A percentile compares a stretch with the other conserved stretches of the same genome.
phyloP scores from a whole-genome alignment of 2,888 invertebrate genomes.

The Saturnia japonica region DNA sequence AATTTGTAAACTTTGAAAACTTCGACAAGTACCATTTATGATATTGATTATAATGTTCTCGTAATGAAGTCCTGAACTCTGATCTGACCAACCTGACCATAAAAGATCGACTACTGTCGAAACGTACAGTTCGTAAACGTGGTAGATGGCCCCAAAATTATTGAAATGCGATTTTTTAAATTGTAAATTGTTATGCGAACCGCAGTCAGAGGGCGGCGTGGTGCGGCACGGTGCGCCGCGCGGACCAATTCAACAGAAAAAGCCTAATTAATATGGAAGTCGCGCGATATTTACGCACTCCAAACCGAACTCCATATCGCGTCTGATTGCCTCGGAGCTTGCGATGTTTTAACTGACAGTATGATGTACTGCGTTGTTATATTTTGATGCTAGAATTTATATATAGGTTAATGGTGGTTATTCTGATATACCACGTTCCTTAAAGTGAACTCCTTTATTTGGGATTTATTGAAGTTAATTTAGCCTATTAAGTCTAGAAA shows the following conservation, averaged over 20 bases:
- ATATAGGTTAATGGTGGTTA: neutral
- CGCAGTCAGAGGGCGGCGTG: neutral
- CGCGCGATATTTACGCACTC: slow-evolving; percentile 7
- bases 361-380: neutral
- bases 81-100: no score
- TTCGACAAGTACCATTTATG: no score
- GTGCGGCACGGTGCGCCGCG: neutral
- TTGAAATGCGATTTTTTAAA: neutral
- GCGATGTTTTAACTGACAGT: neutral
- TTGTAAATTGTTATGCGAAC: neutral
- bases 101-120: neutral
- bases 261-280: neutral
- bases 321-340: neutral
- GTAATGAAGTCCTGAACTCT: no score
- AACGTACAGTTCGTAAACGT: neutral
- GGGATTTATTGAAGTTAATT: no score
- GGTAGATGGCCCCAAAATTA: neutral
- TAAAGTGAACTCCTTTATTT: no score
- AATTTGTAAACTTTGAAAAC: no score
- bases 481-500: no score
- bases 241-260: neutral
- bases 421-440: no score
- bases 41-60: no score
- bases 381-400: neutral
- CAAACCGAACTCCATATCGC: neutral